Evolutionary conservation across 2,113 vertebrate genomes (phyloP).

Genomic region (Paradoxurus hermaphroditus): DNA sequence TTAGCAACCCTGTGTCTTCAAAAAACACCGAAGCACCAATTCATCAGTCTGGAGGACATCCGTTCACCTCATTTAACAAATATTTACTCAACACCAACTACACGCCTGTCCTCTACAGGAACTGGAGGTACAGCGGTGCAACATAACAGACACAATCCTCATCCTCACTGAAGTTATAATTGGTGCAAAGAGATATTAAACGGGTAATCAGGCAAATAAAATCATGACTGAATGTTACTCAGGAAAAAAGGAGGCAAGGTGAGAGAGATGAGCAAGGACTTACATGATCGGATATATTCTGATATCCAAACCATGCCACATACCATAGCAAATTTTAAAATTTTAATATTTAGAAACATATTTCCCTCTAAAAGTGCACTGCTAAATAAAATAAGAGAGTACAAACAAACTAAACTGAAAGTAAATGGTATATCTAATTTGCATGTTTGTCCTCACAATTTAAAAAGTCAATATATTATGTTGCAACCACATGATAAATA

Average conservation of each 20-base stretch:
- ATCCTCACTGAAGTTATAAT: not conserved
- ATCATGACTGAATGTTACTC: not conserved
- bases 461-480: not conserved
- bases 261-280: not conserved
- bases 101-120: not conserved
- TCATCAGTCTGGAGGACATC: not conserved
- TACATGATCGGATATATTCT: not conserved
- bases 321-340: not conserved
- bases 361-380: not conserved
- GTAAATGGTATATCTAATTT: not conserved
- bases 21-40: slow-evolving; percentile 40
- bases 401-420: not conserved
- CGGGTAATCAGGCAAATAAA: slow-evolving; percentile 40
- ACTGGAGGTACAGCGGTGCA: not conserved
- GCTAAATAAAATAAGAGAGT: not conserved
- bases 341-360: not conserved
- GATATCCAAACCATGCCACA: not conserved
- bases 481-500: not conserved
- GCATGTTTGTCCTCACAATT: not conserved
- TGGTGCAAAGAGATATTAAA: not conserved
- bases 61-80: slow-evolving; percentile 48
- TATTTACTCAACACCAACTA: slow-evolving; percentile 42
- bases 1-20: slow-evolving; percentile 27
- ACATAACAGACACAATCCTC: not conserved
- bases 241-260: not conserved